Evolutionary conservation across 2,888 invertebrate species (phyloP).

Genomic region (Drosophila diplacantha): DNA sequence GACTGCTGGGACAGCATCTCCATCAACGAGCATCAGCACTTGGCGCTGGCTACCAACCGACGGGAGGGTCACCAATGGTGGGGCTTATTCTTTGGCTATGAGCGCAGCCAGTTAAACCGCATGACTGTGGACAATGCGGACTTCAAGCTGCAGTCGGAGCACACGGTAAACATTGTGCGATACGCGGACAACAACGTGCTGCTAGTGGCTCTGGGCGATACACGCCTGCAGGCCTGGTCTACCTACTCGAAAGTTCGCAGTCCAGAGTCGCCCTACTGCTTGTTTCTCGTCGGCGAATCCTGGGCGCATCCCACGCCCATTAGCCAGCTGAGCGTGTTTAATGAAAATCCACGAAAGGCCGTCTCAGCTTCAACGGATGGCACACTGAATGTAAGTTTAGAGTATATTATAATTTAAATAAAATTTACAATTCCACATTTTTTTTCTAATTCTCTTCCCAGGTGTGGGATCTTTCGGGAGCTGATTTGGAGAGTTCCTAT

Average conservation of each 20-base stretch:
- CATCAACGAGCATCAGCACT: conserved; percentile 60
- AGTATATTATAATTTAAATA: no score
- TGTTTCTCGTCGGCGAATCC: conserved; percentile 73
- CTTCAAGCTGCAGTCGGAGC: conserved; percentile 68
- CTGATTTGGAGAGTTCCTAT: conserved; percentile 63
- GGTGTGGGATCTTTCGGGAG: conserved; percentile 76
- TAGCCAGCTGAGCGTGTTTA: conserved; percentile 67
- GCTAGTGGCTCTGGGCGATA: conserved; percentile 68
- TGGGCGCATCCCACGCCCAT: conserved; percentile 73
- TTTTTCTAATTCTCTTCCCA: conserved; percentile 25
- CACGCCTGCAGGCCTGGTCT: conserved; percentile 75
- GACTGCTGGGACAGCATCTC: conserved; percentile 74
- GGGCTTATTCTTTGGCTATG: conserved; percentile 74
- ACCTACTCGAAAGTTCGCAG: conserved; percentile 72
- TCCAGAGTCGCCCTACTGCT: conserved; percentile 65
- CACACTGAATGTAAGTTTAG: conserved; percentile 68
- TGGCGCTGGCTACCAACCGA: conserved; percentile 72
- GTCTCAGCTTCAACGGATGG: conserved; percentile 71
- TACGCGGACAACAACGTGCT: conserved; percentile 72
- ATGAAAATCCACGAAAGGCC: conserved; percentile 57
- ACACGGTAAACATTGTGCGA: conserved; percentile 70
- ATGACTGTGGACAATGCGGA: conserved; percentile 55
- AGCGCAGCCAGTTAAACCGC: conserved; percentile 43
- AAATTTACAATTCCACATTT: not conserved
- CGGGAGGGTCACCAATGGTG: conserved; percentile 74